These are phyloP conservation scores for Myoxocephalus aenaeus DNA, from an alignment of 2,797 vertebrate species.

Conservation along the genomic window DNA sequence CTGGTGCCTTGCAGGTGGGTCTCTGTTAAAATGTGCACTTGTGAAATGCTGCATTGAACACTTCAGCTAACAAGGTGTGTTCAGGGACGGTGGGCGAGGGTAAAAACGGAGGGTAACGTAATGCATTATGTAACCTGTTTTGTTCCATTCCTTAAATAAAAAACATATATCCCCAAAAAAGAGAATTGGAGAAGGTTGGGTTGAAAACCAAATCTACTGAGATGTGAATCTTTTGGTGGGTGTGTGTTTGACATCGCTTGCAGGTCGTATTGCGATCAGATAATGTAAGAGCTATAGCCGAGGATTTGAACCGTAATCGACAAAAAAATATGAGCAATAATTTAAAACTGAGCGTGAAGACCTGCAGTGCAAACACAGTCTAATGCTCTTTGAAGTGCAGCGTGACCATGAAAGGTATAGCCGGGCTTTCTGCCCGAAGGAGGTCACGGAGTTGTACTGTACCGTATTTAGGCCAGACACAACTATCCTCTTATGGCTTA, in stretches of 20 bases:
- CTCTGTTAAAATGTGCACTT: neutral
- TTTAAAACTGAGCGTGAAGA: slow-evolving; percentile 7
- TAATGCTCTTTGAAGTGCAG: slow-evolving; percentile 34
- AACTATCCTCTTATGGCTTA: slow-evolving; percentile 56
- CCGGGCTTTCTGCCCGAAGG: slow-evolving; percentile 7
- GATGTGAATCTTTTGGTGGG: neutral
- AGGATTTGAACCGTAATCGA: slow-evolving; percentile 4
- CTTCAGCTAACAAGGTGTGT: neutral
- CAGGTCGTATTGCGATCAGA: slow-evolving; percentile 1
- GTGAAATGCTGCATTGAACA: neutral
- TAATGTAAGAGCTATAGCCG: neutral
- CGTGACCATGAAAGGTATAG: slow-evolving; percentile 51
- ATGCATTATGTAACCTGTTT: neutral
- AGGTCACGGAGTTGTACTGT: slow-evolving; percentile 15
- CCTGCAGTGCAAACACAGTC: slow-evolving; percentile 5
- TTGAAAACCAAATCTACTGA: neutral
- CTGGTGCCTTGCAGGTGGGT: neutral
- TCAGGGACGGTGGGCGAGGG: neutral
- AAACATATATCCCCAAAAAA: neutral
- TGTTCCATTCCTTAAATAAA: neutral
- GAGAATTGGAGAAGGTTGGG: neutral
- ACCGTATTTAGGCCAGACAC: slow-evolving; percentile 61
- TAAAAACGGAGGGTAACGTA: neutral
- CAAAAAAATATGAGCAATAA: neutral
- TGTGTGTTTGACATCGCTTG: slow-evolving; percentile 2